These are phyloP conservation scores for Zaprionus kolodkinae DNA, from an alignment of 1,140 invertebrate genomes.

Conservation along the genomic window DNA sequence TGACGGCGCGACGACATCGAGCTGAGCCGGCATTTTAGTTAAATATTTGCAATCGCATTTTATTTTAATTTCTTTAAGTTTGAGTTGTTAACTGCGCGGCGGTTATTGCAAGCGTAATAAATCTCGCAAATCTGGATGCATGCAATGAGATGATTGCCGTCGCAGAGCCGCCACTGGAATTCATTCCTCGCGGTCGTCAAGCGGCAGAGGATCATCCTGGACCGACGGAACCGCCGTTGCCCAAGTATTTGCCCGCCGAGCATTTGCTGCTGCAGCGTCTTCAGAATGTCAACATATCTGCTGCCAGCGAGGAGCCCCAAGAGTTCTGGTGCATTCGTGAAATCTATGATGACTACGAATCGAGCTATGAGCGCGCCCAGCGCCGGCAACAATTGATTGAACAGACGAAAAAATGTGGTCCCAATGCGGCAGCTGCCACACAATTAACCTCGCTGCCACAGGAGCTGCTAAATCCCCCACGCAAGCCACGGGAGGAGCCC, in stretches of 20 bases:
- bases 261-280: slow-evolving; percentile 89
- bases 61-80: slow-evolving; percentile 14
- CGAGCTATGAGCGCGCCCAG: slow-evolving; percentile 53
- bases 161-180: slow-evolving; percentile 87
- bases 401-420: slow-evolving; percentile 63
- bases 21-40: slow-evolving; percentile 41
- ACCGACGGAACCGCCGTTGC: slow-evolving; percentile 78
- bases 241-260: slow-evolving; percentile 84
- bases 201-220: slow-evolving; percentile 92
- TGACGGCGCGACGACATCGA: slow-evolving; percentile 41
- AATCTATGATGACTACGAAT: slow-evolving; percentile 72
- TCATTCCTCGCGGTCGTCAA: slow-evolving; percentile 94
- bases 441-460: slow-evolving; percentile 65
- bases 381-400: slow-evolving; percentile 65
- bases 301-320: slow-evolving; percentile 84
- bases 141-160: slow-evolving; percentile 75
- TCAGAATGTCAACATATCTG: slow-evolving; percentile 89
- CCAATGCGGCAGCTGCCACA: slow-evolving; percentile 58
- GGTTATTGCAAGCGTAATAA: slow-evolving; percentile 17
- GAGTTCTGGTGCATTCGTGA: slow-evolving; percentile 90
- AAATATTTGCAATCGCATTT: slow-evolving; percentile 16
- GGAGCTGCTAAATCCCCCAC: slow-evolving; percentile 40
- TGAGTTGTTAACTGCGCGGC: slow-evolving; percentile 14
- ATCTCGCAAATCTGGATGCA: slow-evolving; percentile 74
- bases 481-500: slow-evolving; percentile 51